Conservation (phyloP, 2,888 invertebrate genomes). For the Apotomis capreana region DNA sequence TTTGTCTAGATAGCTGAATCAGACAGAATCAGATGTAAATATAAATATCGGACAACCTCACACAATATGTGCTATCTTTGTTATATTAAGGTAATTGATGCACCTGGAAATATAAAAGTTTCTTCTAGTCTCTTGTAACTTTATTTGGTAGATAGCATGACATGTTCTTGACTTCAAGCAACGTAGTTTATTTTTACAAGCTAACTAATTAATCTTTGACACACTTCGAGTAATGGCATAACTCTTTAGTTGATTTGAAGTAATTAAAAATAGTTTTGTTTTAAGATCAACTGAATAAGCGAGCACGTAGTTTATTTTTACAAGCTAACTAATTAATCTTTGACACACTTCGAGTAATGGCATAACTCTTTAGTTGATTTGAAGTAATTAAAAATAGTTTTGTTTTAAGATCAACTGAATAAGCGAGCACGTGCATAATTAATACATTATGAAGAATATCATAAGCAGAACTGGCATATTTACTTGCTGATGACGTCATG, state of each 20-base stretch:
- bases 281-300: not conserved
- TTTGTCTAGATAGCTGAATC: too few relatives aligned
- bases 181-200: too few relatives aligned
- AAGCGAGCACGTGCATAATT: not conserved
- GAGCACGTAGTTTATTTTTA: too few relatives aligned
- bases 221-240: not conserved
- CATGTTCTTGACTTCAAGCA: too few relatives aligned
- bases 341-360: constrained; percentile 1
- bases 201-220: not conserved
- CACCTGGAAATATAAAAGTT: not conserved
- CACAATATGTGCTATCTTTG: too few relatives aligned
- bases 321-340: too few relatives aligned
- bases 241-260: not conserved
- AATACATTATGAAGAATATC: not conserved
- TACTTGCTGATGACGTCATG: too few relatives aligned
- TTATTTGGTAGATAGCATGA: too few relatives aligned
- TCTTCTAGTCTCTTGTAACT: not conserved
- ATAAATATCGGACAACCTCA: too few relatives aligned
- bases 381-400: not conserved
- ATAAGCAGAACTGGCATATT: not conserved
- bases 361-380: not conserved
- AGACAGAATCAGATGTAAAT: too few relatives aligned
- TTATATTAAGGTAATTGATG: too few relatives aligned
- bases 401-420: not conserved
- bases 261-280: not conserved